These are phyloP conservation scores for Crioceris asparagi DNA, from an alignment of 2,888 invertebrate genomes.

Conservation along the genomic window DNA sequence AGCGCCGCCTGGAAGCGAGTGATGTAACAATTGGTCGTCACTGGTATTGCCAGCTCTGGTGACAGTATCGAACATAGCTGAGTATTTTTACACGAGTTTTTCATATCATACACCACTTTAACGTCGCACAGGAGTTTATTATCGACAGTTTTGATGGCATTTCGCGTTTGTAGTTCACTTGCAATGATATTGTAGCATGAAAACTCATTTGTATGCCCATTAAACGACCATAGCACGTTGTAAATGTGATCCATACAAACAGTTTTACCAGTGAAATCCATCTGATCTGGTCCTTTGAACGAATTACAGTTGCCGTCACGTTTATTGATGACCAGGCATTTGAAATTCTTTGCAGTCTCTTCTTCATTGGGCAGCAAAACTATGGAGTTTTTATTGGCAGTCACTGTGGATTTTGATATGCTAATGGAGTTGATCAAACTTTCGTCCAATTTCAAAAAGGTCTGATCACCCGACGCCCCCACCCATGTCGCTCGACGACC, in stretches of 20 bases:
- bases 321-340: slow-evolving; percentile 82
- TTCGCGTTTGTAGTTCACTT: slow-evolving; percentile 49
- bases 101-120: slow-evolving; percentile 20
- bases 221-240: slow-evolving; percentile 89
- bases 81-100: slow-evolving; percentile 25
- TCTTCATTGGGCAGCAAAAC: slow-evolving; percentile 74
- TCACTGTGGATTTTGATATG: slow-evolving; percentile 76
- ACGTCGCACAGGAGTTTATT: slow-evolving; percentile 26
- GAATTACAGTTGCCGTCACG: slow-evolving; percentile 79
- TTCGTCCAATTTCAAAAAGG: slow-evolving; percentile 86
- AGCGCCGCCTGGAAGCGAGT: slow-evolving; percentile 84
- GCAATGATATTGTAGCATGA: slow-evolving; percentile 77
- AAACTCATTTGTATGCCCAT: slow-evolving; percentile 54
- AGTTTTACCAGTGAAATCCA: slow-evolving; percentile 68
- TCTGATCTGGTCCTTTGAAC: slow-evolving; percentile 73
- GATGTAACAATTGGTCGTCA: slow-evolving; percentile 54
- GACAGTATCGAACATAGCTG: slow-evolving; percentile 54
- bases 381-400: slow-evolving; percentile 76
- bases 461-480: slow-evolving; percentile 92
- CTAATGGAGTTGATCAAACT: slow-evolving; percentile 85
- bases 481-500: slow-evolving; percentile 89
- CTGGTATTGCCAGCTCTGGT: slow-evolving; percentile 74
- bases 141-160: slow-evolving; percentile 29
- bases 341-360: slow-evolving; percentile 62
- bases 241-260: slow-evolving; percentile 84